Conservation (phyloP, 2,113 vertebrate species). For the Tautogolabrus adspersus region DNA sequence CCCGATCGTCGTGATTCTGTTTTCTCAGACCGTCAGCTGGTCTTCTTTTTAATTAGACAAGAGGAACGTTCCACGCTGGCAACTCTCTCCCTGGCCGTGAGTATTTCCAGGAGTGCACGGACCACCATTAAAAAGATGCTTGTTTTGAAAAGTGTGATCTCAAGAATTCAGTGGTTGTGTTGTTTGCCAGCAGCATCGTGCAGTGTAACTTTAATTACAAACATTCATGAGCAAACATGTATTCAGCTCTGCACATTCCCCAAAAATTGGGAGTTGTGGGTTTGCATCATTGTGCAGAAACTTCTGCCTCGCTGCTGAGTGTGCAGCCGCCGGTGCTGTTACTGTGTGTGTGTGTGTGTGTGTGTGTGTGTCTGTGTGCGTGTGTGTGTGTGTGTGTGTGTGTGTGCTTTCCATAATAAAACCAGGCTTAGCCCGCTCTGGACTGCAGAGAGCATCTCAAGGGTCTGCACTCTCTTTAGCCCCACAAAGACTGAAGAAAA, state of each 20-base stretch:
- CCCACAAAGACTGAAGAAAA: background rate
- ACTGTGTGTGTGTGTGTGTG: no score
- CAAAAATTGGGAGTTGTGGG: constrained; percentile 3
- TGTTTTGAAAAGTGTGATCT: constrained; percentile 17
- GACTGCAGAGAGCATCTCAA: constrained; percentile 21
- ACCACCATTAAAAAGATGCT: constrained; percentile 2
- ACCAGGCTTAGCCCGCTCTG: constrained; percentile 27
- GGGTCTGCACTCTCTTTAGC: background rate
- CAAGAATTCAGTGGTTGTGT: background rate
- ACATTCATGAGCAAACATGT: constrained; percentile 16
- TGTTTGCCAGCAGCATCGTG: constrained; percentile 10
- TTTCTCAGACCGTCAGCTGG: constrained; percentile 1
- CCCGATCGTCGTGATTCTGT: background rate
- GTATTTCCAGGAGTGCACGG: background rate
- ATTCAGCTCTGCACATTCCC: background rate
- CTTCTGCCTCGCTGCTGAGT: background rate
- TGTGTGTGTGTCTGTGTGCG: no score
- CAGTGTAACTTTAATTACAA: constrained; percentile 20
- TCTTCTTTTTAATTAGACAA: constrained; percentile 37
- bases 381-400: constrained; percentile 11
- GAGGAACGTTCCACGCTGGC: constrained; percentile 1
- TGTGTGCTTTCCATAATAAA: constrained; percentile 45
- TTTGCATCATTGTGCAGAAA: background rate
- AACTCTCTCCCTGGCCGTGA: constrained; percentile 6
- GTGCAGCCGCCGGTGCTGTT: background rate